Evolutionary conservation across 2,888 invertebrate genomes (phyloP).

Genomic region (Opisthograptis luteolata): DNA sequence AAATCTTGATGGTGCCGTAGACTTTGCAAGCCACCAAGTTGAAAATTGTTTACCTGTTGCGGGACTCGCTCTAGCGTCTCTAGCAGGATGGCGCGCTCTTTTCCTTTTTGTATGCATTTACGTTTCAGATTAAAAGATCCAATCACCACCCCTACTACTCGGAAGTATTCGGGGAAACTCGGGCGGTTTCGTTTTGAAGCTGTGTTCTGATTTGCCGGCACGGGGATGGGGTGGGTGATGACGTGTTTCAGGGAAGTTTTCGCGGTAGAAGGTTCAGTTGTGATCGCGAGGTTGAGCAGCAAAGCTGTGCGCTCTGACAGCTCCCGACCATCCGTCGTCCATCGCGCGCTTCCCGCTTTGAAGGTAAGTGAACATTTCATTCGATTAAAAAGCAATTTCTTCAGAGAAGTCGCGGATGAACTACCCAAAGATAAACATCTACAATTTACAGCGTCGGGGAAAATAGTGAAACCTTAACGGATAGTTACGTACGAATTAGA

Average conservation of each 20-base stretch:
- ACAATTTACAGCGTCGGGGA: constrained; percentile 32
- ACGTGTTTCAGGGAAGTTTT: constrained; percentile 81
- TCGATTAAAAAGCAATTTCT: constrained; percentile 83
- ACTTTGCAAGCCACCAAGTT: constrained; percentile 30
- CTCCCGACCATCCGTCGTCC: constrained; percentile 55
- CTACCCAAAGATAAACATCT: constrained; percentile 43
- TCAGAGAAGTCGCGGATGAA: constrained; percentile 55
- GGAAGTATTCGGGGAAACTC: constrained; percentile 62
- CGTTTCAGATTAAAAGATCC: constrained; percentile 83
- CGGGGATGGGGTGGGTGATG: constrained; percentile 75
- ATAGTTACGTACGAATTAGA: constrained; percentile 14
- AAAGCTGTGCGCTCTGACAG: constrained; percentile 66
- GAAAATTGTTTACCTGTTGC: constrained; percentile 75
- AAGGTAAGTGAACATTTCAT: constrained; percentile 79
- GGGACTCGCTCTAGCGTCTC: constrained; percentile 63
- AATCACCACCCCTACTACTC: constrained; percentile 74
- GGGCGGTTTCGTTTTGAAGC: constrained; percentile 57
- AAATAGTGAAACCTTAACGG: constrained; percentile 10
- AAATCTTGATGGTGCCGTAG: constrained; percentile 18
- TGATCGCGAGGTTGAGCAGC: constrained; percentile 68
- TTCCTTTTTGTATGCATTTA: constrained; percentile 82
- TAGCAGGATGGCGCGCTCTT: constrained; percentile 61
- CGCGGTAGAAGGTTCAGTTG: constrained; percentile 78
- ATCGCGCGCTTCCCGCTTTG: constrained; percentile 60
- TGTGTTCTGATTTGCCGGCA: constrained; percentile 63